Conservation (phyloP, 2,888 invertebrate species). For the Callimorpha dominula region DNA sequence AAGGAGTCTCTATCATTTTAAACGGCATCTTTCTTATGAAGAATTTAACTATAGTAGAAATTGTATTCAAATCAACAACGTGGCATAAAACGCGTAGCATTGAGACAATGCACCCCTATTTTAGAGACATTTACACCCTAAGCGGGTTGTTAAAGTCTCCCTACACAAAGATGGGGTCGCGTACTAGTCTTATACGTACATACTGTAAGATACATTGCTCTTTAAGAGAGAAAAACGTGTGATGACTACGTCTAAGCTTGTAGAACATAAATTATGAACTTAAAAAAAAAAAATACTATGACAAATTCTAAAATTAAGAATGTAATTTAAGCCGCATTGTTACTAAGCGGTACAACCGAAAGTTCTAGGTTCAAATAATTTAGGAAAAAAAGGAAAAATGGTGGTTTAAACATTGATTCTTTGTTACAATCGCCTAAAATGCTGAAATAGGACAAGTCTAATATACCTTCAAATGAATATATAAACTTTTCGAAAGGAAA, state of each 20-base stretch:
- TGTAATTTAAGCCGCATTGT: too few species aligned
- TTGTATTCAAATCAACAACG: slow-evolving; percentile 7
- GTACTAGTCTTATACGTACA: neutral
- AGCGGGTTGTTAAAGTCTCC: slow-evolving; percentile 28
- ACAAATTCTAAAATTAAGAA: too few species aligned
- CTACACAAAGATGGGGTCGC: slow-evolving; percentile 22
- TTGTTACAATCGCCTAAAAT: too few species aligned
- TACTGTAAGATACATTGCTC: neutral
- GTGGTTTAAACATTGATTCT: too few species aligned
- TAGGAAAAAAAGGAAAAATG: too few species aligned
- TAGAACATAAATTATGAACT: neutral
- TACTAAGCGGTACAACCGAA: too few species aligned
- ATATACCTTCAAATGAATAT: too few species aligned
- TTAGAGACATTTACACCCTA: slow-evolving; percentile 38
- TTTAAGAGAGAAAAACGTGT: slow-evolving; percentile 17
- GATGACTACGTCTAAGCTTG: neutral
- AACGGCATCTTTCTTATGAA: neutral
- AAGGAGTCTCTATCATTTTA: neutral
- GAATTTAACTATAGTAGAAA: neutral
- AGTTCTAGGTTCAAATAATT: too few species aligned
- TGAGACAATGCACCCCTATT: slow-evolving; percentile 27
- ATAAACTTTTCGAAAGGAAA: too few species aligned
- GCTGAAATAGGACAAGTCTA: too few species aligned
- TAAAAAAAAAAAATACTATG: neutral
- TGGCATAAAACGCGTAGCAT: neutral